Base-by-base conservation (phyloP, 2,888 invertebrate genomes). In the Cheilosia impressa region DNA sequence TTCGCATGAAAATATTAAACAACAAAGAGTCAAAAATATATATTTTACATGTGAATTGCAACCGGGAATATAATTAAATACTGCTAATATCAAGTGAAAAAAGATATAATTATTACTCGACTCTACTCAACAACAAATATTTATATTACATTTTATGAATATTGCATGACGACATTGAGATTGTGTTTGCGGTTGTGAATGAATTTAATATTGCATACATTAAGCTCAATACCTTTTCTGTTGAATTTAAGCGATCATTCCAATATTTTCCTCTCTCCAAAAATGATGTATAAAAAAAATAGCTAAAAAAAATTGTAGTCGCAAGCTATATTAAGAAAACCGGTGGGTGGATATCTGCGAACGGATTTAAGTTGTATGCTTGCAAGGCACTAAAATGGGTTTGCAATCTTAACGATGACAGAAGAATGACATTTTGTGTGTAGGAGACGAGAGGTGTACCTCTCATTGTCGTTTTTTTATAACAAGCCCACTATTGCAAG, bases 331-430 rank as follows among this genome's bases (percentile, higher is more conserved):
- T 38, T 77, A 63, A 77, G 72, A 78, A 78, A 83, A 58, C 78
- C 79, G 63, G 83, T 84, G 83, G 83, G 79, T 75, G 69, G 73
- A 75, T 83, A 60, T 72, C 31, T 65, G 76, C 22, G 58, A 53
- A 45, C 38, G 43, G 57, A 68, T 75, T 10, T 69, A 68, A 69
- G 60, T 83, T 34, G 50, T 63, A 31, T n/a, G 31, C 57, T 66
- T 66, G 65, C 53, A 24, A 65, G 43, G 27, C 52, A 72, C 72
- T 63, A 53, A 78, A 73, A 75, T 58, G 63, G 69, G 83, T 75
- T 75, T 60, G 63, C 63, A 79, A 69, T 84, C 73, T 75, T 38
- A n/a, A 75, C 79, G 73, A 77, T 77, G 82, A 82, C 82, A 82
- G 77, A 27, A 62, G 38, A 78, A 69, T 69, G 60, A 53, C 69